A percentile compares a stretch with the other conserved stretches of the same genome.
These are phyloP conservation scores for Piezodorus guildinii DNA, from an alignment of 1,140 invertebrate genomes.

Conservation along the genomic window DNA sequence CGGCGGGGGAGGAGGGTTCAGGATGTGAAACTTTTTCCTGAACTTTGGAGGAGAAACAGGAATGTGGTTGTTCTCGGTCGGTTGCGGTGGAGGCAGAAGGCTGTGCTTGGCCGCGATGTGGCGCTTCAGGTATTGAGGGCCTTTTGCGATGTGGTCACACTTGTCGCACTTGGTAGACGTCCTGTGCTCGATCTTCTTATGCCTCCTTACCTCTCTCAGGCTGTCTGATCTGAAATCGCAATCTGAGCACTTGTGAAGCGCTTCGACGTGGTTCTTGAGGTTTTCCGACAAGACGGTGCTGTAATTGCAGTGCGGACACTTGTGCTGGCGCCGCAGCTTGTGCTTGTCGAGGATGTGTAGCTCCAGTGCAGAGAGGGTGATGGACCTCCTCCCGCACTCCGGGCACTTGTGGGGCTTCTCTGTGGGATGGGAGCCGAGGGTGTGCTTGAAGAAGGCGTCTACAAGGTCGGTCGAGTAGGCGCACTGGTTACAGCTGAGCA, in stretches of 20 bases:
- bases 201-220: not conserved
- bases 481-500: not conserved
- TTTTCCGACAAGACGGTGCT: not conserved
- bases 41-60: no score
- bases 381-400: not conserved
- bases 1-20: no score
- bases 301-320: not conserved
- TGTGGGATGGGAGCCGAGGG: not conserved
- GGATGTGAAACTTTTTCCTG: no score
- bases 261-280: not conserved
- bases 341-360: not conserved
- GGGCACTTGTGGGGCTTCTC: not conserved
- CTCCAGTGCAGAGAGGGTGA: not conserved
- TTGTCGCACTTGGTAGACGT: not conserved
- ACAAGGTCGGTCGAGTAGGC: not conserved
- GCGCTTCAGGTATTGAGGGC: not conserved
- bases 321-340: not conserved
- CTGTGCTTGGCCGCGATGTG: not conserved
- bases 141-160: no score
- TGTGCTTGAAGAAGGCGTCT: not conserved
- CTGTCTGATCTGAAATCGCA: not conserved
- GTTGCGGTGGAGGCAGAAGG: no score
- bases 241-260: slow-evolving; percentile 1
- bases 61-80: no score
- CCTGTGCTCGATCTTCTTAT: slow-evolving; percentile 6